These are phyloP conservation scores for Hybos culiciformis DNA, from an alignment of 2,888 invertebrate genomes.

Conservation along the genomic window DNA sequence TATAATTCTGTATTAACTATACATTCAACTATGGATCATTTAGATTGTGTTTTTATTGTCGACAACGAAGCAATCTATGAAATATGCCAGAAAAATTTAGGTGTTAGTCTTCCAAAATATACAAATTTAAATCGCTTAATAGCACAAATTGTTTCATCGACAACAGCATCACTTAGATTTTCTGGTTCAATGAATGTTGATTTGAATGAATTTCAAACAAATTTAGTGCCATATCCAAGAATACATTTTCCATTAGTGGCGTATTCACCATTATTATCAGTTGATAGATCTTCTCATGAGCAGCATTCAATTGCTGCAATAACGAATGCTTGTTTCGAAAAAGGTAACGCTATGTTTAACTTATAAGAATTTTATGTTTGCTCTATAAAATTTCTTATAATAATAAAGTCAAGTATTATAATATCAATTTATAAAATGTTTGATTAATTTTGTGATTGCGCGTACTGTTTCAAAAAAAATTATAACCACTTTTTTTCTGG, in stretches of 20 bases:
- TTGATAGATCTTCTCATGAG: conserved; percentile 25
- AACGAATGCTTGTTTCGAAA: conserved; percentile 78
- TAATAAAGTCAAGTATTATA: no score
- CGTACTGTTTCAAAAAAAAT: no score
- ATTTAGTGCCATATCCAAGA: conserved; percentile 80
- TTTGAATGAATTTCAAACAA: conserved; percentile 79
- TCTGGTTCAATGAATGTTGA: conserved; percentile 84
- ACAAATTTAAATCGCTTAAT: conserved; percentile 55
- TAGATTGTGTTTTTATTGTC: conserved; percentile 88
- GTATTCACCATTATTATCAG: conserved; percentile 29
- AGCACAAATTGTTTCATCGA: conserved; percentile 68
- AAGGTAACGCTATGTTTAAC: conserved; percentile 35
- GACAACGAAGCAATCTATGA: conserved; percentile 95
- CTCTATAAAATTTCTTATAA: no score
- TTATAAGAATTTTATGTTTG: no score
- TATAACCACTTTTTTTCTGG: no score
- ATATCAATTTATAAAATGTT: no score
- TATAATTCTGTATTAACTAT: conserved; percentile 87
- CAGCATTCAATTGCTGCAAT: conserved; percentile 50
- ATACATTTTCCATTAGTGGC: conserved; percentile 49
- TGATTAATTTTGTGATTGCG: no score
- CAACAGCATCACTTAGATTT: conserved; percentile 76
- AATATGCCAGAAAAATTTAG: conserved; percentile 72
- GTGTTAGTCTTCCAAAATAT: conserved; percentile 58
- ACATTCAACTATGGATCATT: conserved; percentile 73